Evolutionary conservation across 1,140 invertebrate genomes (phyloP), one percentile per base, ranked within the genome.

Genomic region (Anastrepha obliqua): DNA sequence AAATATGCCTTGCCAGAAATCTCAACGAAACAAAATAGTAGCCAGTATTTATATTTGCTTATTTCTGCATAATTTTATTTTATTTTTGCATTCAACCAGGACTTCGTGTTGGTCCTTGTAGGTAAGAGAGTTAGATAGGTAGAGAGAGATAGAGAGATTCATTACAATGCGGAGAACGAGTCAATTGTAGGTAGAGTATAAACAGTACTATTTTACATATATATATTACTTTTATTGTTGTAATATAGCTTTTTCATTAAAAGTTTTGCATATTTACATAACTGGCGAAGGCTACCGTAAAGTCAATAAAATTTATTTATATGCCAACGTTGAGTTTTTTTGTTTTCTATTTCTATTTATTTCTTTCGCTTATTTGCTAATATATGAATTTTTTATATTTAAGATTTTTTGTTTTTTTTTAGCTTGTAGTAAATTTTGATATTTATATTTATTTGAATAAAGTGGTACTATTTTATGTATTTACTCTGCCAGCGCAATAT

Each of bases 261-360:
- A 67, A 67, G 29, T 39, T 67, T 29, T 20, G 64, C 64, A 3
- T 67, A 67, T 67, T 67, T 67, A 67, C 64, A 67, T 20, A 67
- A 39, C 9, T 67, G 64, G 20, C 9, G 11, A 9, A 39, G 9
- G 13, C 11, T 67, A 9, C 6, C 2, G 29, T 67, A 67, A 29
- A 3, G 13, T 67, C 20, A 39, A 15, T 67, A 42, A 67, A 42
- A 67, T 67, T 42, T 42, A 67, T 11, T 39, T 39, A 67, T 11
- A 39, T 13, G 64, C 3, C 29, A 67, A 67, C 13, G 20, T 2
- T 42, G 29, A 29, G 11, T 8, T 42, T 39, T 67, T 42, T 11
- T 29, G 8, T 29, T 42, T 20, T 11, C 3, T 67, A 13, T 39
- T 2, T 67, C 15, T 39, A 39, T 67, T 42, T 39, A 11, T 55